Conservation (phyloP, 2,888 invertebrate genomes). For the Stenchaetothrips biformis region DNA sequence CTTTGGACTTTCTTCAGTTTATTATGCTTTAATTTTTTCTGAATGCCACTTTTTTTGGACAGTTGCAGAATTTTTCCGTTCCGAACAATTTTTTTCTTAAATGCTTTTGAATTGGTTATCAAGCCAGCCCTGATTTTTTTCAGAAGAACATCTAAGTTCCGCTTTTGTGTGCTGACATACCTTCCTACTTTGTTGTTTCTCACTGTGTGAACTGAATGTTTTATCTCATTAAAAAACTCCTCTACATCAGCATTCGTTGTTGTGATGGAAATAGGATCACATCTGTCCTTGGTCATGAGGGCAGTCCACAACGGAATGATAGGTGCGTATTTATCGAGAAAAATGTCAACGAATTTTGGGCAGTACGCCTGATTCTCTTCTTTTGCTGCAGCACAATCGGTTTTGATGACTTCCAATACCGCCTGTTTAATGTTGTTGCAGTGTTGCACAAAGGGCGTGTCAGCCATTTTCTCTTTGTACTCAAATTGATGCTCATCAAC, state of each 20-base stretch:
- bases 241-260: neutral
- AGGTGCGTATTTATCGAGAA: neutral
- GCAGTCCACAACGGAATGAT: neutral
- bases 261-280: neutral
- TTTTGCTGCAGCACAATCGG: neutral
- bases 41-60: too few relatives aligned
- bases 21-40: too few relatives aligned
- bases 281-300: neutral
- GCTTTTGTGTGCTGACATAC: too few relatives aligned
- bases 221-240: neutral
- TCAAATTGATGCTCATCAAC: neutral
- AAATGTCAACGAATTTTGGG: neutral
- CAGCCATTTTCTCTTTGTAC: neutral
- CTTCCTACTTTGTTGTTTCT: too few relatives aligned
- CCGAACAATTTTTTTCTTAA: too few relatives aligned
- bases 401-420: neutral
- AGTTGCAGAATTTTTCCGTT: too few relatives aligned
- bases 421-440: neutral
- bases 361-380: neutral
- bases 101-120: too few relatives aligned
- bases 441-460: neutral
- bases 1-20: too few relatives aligned
- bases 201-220: too few relatives aligned
- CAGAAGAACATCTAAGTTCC: too few relatives aligned
- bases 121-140: too few relatives aligned